phyloP scores from a whole-genome alignment of 2,113 vertebrate genomes.

The Cyanistes caeruleus region DNA sequence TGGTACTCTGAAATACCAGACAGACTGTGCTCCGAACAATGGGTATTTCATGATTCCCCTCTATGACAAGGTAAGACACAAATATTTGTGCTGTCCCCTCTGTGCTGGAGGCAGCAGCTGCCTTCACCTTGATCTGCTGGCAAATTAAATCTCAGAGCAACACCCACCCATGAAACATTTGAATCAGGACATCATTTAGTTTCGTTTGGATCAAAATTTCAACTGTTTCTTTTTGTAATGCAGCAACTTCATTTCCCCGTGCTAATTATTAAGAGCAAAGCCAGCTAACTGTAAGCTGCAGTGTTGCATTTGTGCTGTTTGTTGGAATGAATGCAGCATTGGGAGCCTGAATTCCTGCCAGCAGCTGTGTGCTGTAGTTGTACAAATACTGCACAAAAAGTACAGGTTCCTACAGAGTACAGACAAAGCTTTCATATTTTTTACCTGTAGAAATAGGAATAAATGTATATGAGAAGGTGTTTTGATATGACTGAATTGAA shows the following conservation, averaged over 20 bases:
- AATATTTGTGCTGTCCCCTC: fast-evolving
- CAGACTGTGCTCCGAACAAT: slow-evolving; percentile 96
- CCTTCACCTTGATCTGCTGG: fast-evolving
- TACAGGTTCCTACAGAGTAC: background rate
- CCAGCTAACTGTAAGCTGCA: too few species aligned
- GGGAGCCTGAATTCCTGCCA: background rate
- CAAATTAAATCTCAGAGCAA: fast-evolving
- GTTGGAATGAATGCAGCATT: background rate
- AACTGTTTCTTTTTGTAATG: background rate
- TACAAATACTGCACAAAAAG: background rate
- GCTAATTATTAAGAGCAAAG: background rate
- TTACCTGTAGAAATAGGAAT: background rate
- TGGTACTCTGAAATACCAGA: slow-evolving; percentile 98
- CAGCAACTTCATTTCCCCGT: fast-evolving
- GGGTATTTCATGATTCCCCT: slow-evolving; percentile 99
- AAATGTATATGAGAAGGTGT: background rate
- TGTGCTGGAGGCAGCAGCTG: background rate
- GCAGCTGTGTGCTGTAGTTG: background rate
- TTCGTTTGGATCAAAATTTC: background rate
- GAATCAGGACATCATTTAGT: background rate
- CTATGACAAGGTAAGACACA: slow-evolving; percentile 91
- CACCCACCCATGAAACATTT: background rate
- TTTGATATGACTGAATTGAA: background rate
- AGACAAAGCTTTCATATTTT: background rate
- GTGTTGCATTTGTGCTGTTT: background rate